These are phyloP conservation scores for Erebia epiphron DNA, from an alignment of 2,888 invertebrate species.

Conservation along the genomic window DNA sequence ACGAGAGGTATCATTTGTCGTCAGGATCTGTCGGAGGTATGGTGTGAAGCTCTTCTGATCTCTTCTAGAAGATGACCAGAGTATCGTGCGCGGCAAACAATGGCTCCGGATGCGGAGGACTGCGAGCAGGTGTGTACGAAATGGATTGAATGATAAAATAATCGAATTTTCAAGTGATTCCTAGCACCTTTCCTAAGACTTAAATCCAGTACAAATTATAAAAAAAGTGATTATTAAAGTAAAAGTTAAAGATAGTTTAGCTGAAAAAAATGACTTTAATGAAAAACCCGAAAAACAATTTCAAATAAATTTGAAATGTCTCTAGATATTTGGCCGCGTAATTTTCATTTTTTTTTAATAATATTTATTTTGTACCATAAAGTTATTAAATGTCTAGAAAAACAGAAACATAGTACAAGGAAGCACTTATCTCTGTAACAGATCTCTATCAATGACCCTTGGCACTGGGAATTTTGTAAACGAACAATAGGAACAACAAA, in stretches of 20 bases:
- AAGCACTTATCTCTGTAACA: no score
- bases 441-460: no score
- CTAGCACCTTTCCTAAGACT: no score
- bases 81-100: slow-evolving; percentile 42
- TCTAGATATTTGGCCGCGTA: not conserved
- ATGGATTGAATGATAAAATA: no score
- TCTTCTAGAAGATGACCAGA: slow-evolving; percentile 45
- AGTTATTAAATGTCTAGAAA: no score
- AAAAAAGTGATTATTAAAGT: not conserved
- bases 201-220: not conserved
- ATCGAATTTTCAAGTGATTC: no score
- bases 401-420: no score
- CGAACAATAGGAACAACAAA: no score
- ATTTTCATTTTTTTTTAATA: no score
- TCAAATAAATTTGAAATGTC: not conserved
- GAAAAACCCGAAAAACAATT: not conserved
- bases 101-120: slow-evolving; percentile 63
- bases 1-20: slow-evolving; percentile 39
- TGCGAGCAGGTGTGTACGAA: slow-evolving; percentile 52
- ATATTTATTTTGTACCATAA: no score
- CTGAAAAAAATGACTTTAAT: not conserved
- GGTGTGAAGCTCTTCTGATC: slow-evolving; percentile 36
- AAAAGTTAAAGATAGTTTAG: not conserved
- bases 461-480: no score
- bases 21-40: slow-evolving; percentile 40